Base-by-base conservation (phyloP, 1,140 invertebrate genomes). In the Asbolus verrucosus region DNA sequence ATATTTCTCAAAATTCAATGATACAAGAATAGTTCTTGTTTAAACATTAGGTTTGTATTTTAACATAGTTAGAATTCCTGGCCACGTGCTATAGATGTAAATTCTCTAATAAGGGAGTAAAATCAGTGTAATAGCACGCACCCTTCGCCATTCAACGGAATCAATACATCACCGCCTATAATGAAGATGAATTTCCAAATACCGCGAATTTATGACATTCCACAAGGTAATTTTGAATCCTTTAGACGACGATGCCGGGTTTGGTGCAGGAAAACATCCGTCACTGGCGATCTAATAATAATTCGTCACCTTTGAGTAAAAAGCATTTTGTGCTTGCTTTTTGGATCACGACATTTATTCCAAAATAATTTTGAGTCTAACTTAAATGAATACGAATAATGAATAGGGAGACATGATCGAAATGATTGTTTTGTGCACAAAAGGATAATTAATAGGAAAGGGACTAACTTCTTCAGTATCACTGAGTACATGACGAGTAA, bases 151-250 rank as follows among this genome's bases (percentile, higher is more conserved):
- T 14, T 39, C 33, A 15, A 16, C 50, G 39, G 46, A 71, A 71
- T 74, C 72, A 67, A 74, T 74, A 74, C 66, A 71, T 74, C 72
- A 74, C 67, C 36, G 38, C 69, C 31, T 66, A 68, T 75, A 75
- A 75, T 75, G 74, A 75, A 75, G 72, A 75, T 70, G 69, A 73
- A 75, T 75, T 73, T 74, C 46, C 39, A 69, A 72, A 75, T 75
- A 33, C 69, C 60, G 50, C 69, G 69, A 74, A 75, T 75, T 75
- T 75, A 75, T 73, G 72, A 73, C 71, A 75, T 75, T 73, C 69
- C 65, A 68, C 39, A 62, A 63, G 61, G 61, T 63, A 63, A 63
- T 63, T 63, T 63, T 63, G n/a, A 4, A 41, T 21, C 8, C 6
- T n/a, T 41, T 14, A 1, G 16, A 27, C 27, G 14, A 38, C 21